Conservation (phyloP, 2,888 invertebrate genomes). For the Eupithecia pulchellata region DNA sequence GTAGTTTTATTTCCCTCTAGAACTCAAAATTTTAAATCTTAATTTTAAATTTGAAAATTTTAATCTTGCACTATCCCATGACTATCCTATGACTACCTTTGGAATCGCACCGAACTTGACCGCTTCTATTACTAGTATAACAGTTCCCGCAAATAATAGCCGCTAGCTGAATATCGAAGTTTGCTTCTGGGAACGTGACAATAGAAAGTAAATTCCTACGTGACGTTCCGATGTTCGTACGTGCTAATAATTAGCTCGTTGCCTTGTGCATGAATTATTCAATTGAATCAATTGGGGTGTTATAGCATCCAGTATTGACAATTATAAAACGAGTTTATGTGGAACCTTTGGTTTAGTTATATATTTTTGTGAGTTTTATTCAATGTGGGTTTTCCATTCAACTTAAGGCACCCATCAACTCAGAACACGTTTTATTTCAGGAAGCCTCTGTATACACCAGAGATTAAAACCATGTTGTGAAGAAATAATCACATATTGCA, state of each 20-base stretch:
- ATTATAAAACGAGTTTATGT: background rate
- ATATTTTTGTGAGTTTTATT: too few species aligned
- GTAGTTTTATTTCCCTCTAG: too few species aligned
- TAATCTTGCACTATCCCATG: too few species aligned
- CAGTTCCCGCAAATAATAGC: constrained; percentile 43
- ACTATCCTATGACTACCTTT: too few species aligned
- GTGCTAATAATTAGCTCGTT: constrained; percentile 53
- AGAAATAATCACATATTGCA: background rate
- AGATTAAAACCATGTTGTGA: background rate
- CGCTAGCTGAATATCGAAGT: constrained; percentile 51
- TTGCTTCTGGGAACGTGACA: constrained; percentile 72
- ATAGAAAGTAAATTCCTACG: constrained; percentile 61
- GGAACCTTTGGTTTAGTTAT: background rate
- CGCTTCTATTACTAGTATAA: constrained; percentile 33
- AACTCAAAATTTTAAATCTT: too few species aligned
- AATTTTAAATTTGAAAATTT: too few species aligned
- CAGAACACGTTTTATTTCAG: background rate
- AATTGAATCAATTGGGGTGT: constrained; percentile 31
- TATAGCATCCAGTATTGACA: constrained; percentile 8
- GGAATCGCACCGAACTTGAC: constrained; percentile 40
- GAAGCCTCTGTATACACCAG: background rate
- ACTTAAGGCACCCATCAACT: background rate
- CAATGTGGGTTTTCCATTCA: background rate
- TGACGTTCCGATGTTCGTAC: constrained; percentile 64
- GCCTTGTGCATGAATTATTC: constrained; percentile 32